Evolutionary conservation across 2,113 vertebrate species (phyloP), one percentile per base, ranked within the genome.

Genomic region (Aphyosemion australe): DNA sequence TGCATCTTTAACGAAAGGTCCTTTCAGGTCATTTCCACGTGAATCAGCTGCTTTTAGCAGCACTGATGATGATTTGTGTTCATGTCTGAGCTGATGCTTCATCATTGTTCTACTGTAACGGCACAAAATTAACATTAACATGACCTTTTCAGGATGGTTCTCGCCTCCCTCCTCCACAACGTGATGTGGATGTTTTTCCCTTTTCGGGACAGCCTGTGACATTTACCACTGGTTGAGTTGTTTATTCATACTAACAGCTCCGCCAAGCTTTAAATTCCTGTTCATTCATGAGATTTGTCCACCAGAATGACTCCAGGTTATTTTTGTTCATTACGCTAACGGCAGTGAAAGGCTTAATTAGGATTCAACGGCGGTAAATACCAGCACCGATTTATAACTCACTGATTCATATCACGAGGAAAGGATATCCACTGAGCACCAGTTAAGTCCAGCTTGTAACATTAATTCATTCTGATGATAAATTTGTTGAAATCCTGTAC

Each of bases 121-220:
- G 82, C 73, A 80, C 62, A 86, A 61, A 65, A 87, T 90, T 88
- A 91, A 82, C 86, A 91, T 85, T 12, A 37, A 37, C 52, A 37
- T 54, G 52, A 54, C 52, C 52, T 54, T 54, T 54, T 37, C 16
- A 37, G 15, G 15, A 54, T 15, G 51, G 26, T 11, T 20, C 20
- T 16, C 26, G 26, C 50, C 31, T n/a, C 10, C 32, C 52, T 37
- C 15, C 32, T 12, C 8, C 34, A 34, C 34, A 34, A 34, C n/a
- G 54, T 72, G 31, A 42, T 18, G 5, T 49, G 12, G 20, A 79
- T 78, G 80, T 74, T 34, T 79, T 74, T 76, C 64, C 5, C 74
- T 65, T 62, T 48, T 75, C 14, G 69, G 68, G 68, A 80, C 50
- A 61, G 65, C 50, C 50, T 43, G 47, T 84, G 84, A 81, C 84